Evolutionary conservation across 2,888 invertebrate species (phyloP).

Genomic region (Ariolimax columbianus): DNA sequence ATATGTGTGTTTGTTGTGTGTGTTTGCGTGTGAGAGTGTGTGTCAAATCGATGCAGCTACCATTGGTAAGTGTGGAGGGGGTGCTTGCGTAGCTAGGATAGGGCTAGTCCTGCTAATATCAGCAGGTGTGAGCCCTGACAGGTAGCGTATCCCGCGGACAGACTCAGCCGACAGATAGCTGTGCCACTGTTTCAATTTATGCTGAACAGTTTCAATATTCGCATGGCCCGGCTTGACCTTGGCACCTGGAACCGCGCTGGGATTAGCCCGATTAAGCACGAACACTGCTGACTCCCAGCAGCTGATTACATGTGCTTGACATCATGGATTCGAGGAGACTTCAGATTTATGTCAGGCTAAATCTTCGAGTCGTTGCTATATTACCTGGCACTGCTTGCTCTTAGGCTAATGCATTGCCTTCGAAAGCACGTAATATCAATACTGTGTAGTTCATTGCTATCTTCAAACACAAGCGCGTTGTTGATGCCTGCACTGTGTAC

Average conservation of each 20-base stretch:
- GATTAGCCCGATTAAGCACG: constrained; percentile 34
- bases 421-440: neutral
- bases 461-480: too few species aligned
- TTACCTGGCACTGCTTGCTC: neutral
- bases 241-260: neutral
- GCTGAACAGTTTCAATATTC: constrained; percentile 2
- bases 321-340: neutral
- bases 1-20: too few species aligned
- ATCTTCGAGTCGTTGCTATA: neutral
- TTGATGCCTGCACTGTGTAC: too few species aligned
- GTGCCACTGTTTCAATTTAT: constrained; percentile 17
- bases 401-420: neutral
- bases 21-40: too few species aligned
- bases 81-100: neutral
- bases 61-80: neutral
- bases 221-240: neutral
- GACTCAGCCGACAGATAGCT: neutral
- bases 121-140: neutral
- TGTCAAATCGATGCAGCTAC: neutral
- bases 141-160: neutral
- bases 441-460: too few species aligned
- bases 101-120: neutral
- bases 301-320: constrained; percentile 11
- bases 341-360: constrained; percentile 29
- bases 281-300: neutral